phyloP scores from a whole-genome alignment of 2,113 vertebrate species.

The Riparia riparia region DNA sequence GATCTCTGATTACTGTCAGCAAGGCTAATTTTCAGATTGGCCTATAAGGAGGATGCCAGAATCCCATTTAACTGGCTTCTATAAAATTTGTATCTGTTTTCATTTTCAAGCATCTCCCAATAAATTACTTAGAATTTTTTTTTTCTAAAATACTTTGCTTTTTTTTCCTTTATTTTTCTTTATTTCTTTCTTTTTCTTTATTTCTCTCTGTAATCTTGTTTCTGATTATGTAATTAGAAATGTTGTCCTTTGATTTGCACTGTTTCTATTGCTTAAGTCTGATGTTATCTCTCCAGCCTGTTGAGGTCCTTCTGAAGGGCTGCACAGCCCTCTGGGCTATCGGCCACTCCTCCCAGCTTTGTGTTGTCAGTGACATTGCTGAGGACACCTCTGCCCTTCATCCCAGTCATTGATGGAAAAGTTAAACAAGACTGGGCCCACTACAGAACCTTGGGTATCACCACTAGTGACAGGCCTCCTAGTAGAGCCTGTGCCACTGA shows the following conservation, averaged over 20 bases:
- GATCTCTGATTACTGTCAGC: neutral
- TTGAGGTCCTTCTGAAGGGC: neutral
- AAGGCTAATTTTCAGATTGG: neutral
- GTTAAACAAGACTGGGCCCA: neutral
- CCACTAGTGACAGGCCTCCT: fast-evolving
- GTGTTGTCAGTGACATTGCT: neutral
- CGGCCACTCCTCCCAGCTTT: neutral
- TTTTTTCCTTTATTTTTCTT: no score
- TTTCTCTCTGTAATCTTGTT: neutral
- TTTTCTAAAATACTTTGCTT: no score
- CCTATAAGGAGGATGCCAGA: fast-evolving
- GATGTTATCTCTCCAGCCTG: neutral
- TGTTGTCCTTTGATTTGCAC: neutral
- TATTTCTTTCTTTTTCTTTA: no score
- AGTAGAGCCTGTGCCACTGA: fast-evolving
- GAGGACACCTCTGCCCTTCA: neutral
- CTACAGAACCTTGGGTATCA: fast-evolving
- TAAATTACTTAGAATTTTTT: neutral
- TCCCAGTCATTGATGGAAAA: fast-evolving
- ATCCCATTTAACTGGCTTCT: neutral
- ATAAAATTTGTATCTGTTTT: neutral
- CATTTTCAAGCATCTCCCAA: neutral
- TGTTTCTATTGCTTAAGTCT: neutral
- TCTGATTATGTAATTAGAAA: neutral
- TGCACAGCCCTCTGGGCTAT: neutral